Evolutionary conservation across 37 sponge, comb jelly and placozoan genomes (phyloP).

Genomic region (Diacarnus erythraeanus): DNA sequence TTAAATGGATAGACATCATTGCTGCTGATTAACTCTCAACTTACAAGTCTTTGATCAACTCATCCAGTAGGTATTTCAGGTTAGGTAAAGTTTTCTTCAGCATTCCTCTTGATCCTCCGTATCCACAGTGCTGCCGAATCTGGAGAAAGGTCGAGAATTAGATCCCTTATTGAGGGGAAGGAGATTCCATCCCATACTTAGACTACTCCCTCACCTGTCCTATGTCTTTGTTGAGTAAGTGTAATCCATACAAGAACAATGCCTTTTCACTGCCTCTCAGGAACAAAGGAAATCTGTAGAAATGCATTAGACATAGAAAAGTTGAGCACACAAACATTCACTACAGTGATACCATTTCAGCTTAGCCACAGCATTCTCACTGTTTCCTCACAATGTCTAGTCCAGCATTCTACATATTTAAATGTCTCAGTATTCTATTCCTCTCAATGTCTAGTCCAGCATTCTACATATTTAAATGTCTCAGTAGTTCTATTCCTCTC

Average conservation of each 20-base stretch:
- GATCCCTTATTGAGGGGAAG: background rate
- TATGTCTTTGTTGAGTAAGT: slow-evolving; percentile 55
- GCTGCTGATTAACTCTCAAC: too few species aligned
- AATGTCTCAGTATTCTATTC: too few species aligned
- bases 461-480: too few species aligned
- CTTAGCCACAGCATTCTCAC: too few species aligned
- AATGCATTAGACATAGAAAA: background rate
- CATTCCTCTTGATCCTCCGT: slow-evolving; percentile 28
- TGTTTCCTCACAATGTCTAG: too few species aligned
- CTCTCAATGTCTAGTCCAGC: too few species aligned
- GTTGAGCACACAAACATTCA: background rate
- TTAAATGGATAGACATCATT: too few species aligned
- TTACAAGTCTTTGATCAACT: slow-evolving; percentile 31
- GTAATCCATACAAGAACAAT: slow-evolving; percentile 49
- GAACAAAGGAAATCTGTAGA: slow-evolving; percentile 59
- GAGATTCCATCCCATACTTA: background rate
- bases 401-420: too few species aligned
- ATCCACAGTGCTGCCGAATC: slow-evolving; percentile 60
- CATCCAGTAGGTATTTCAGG: slow-evolving; percentile 54
- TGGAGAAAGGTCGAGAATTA: background rate
- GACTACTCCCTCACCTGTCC: slow-evolving; percentile 30
- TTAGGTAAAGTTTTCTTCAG: slow-evolving; percentile 44
- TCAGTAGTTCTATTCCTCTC: too few species aligned
- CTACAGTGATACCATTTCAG: background rate
- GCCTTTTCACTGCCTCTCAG: slow-evolving; percentile 52